phyloP scores from a whole-genome alignment of 2,888 invertebrate genomes.

The Alentia gelatinosa region DNA sequence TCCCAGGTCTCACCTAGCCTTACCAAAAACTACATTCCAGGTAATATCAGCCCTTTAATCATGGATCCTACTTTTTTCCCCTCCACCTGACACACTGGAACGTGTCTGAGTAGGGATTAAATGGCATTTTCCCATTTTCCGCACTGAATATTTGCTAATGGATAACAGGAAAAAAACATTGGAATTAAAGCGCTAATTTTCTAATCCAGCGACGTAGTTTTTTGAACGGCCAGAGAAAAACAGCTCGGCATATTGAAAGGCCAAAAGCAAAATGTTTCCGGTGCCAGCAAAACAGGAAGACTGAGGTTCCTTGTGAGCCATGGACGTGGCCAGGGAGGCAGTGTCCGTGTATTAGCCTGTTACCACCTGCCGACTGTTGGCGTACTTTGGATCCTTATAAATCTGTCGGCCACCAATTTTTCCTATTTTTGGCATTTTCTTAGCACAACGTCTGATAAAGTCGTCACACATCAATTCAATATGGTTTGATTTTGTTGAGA shows the following conservation, averaged over 20 bases:
- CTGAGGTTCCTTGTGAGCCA: not conserved
- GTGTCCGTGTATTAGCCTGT: too few relatives aligned
- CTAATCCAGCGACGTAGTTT: not conserved
- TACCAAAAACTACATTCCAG: not conserved
- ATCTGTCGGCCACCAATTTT: too few relatives aligned
- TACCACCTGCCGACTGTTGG: too few relatives aligned
- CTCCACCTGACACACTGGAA: not conserved
- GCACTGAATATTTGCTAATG: not conserved
- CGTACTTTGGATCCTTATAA: too few relatives aligned
- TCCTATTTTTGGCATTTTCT: too few relatives aligned
- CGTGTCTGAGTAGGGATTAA: not conserved
- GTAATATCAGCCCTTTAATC: not conserved
- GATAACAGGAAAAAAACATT: not conserved
- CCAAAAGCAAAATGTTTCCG: not conserved
- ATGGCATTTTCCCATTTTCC: not conserved
- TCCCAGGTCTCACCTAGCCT: too few relatives aligned
- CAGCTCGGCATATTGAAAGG: not conserved
- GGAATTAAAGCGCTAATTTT: not conserved
- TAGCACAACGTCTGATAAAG: too few relatives aligned
- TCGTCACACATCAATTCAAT: too few relatives aligned
- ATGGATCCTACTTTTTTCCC: not conserved
- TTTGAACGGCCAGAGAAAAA: not conserved
- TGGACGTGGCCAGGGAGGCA: too few relatives aligned
- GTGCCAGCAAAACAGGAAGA: not conserved
- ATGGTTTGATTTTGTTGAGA: too few relatives aligned